A percentile compares a stretch with the other conserved stretches of the same genome.
Conservation (phyloP, 2,797 vertebrate genomes). For the Florisuga fusca region DNA sequence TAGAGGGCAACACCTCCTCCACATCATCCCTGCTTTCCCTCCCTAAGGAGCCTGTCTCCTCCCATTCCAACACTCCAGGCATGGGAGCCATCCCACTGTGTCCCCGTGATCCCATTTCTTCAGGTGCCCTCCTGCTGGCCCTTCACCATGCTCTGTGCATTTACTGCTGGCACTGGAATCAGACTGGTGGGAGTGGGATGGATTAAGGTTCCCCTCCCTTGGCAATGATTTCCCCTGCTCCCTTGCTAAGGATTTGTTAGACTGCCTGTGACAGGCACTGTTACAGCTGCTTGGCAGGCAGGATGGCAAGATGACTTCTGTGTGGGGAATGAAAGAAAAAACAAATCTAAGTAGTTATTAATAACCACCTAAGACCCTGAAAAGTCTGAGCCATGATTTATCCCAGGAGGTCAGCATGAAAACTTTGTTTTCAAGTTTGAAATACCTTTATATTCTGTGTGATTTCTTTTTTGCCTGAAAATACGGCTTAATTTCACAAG, state of each 20-base stretch:
- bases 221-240: too few relatives aligned
- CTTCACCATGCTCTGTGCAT: too few relatives aligned
- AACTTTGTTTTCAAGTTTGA: neutral
- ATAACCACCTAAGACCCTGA: neutral
- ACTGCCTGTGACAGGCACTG: neutral
- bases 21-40: neutral
- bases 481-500: neutral
- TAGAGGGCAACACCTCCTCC: neutral
- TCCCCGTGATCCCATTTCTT: too few relatives aligned
- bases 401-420: neutral
- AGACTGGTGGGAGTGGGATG: too few relatives aligned
- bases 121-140: too few relatives aligned
- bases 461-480: neutral
- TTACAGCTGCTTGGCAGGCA: constrained; percentile 20
- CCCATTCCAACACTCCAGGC: neutral
- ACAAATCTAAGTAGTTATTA: neutral
- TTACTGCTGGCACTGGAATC: too few relatives aligned
- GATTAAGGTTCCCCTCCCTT: too few relatives aligned
- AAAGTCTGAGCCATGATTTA: neutral
- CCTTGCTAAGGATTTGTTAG: neutral
- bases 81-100: too few relatives aligned
- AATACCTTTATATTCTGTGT: neutral
- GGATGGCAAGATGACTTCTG: neutral
- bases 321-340: constrained; percentile 15
- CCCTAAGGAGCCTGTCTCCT: neutral